Evolutionary conservation across 2,113 vertebrate species (phyloP), one percentile per base, ranked within the genome.

Genomic region (Psephotus haematonotus): DNA sequence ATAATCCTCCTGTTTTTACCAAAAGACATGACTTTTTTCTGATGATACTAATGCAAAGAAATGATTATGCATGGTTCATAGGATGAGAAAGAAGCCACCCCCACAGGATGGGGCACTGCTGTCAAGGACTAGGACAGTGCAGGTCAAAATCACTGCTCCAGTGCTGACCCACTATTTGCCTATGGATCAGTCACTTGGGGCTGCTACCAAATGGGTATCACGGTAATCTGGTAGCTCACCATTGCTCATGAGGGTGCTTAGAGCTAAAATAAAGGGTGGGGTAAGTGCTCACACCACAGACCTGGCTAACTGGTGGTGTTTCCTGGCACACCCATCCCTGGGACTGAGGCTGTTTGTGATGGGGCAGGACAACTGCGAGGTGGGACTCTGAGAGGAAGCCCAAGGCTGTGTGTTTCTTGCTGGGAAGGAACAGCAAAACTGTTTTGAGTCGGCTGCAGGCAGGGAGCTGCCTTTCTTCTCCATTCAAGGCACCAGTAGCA

Each of bases 121-220:
- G 17, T 27, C 49, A 85, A 78, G 53, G 44, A 35, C 23, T 22
- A 47, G 10, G 6, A n/a, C 18, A 44, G 4, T 13, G 49, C 18
- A 46, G 27, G 17, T 68, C 33, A 24, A 60, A 39, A 23, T n/a
- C 52, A 9, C 23, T 16, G 23, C 50, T 82, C n/a, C 46, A 19
- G 12, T 7, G 28, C 55, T 47, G 69, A 47, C 6, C 4, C 33
- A 0, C n/a, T 8, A 0, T 57, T 53, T 50, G 33, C 33, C n/a
- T 33, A 13, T 13, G 13, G 28, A 13, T 22, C 23, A 39, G 69
- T 31, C 64, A 13, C 55, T n/a, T 13, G 13, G n/a, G 16, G 16
- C 18, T 52, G 35, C 28, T 23, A 59, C 31, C 74, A 78, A 63
- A 78, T 1, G 20, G 28, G 44, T 28, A 39, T 50, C 13, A 35